Percentiles rank a stretch among this genome's conserved stretches.
These are phyloP conservation scores for Drosophila anomalata DNA, from an alignment of 2,888 invertebrate species.

Conservation along the genomic window DNA sequence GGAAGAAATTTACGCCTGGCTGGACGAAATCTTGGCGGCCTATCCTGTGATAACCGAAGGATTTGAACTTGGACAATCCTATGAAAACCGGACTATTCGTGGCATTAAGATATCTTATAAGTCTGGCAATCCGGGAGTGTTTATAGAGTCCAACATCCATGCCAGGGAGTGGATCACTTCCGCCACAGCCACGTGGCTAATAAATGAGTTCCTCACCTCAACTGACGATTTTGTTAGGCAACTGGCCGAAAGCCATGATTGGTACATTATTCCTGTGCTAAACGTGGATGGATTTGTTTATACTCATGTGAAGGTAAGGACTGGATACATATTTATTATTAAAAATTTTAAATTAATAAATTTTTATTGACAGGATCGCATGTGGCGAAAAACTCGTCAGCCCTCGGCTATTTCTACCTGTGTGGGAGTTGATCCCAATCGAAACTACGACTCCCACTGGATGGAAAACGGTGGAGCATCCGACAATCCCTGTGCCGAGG, in stretches of 20 bases:
- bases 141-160: conserved; percentile 87
- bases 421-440: conserved; percentile 77
- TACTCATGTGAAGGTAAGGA: conserved; percentile 86
- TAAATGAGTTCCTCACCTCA: conserved; percentile 88
- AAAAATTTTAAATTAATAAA: not conserved
- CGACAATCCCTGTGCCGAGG: conserved; percentile 79
- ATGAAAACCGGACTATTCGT: conserved; percentile 86
- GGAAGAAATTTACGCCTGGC: conserved; percentile 86
- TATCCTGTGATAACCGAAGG: conserved; percentile 85
- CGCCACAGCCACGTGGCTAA: conserved; percentile 88
- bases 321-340: rapidly evolving
- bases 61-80: conserved; percentile 85
- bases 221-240: conserved; percentile 85
- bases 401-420: conserved; percentile 77
- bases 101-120: conserved; percentile 84
- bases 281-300: conserved; percentile 90
- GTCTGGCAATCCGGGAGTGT: conserved; percentile 85
- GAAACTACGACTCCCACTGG: conserved; percentile 80
- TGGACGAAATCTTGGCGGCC: conserved; percentile 83
- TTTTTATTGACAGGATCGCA: conserved; percentile 83
- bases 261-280: conserved; percentile 89
- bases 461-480: conserved; percentile 84
- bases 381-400: conserved; percentile 88
- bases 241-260: conserved; percentile 88
- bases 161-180: conserved; percentile 90